phyloP scores from a whole-genome alignment of 2,113 vertebrate genomes.

The Noctilio leporinus region DNA sequence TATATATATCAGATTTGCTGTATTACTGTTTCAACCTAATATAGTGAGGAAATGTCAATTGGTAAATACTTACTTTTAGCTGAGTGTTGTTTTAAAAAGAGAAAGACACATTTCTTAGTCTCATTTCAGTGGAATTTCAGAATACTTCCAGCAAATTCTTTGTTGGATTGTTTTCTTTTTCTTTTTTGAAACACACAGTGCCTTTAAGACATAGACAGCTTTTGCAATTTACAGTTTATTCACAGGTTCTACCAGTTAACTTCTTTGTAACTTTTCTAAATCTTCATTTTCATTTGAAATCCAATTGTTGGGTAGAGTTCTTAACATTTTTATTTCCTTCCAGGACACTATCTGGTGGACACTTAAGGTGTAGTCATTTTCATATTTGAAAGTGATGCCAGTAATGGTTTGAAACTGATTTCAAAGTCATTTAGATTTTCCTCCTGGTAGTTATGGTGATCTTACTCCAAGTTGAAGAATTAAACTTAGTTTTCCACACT shows the following conservation, averaged over 20 bases:
- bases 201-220: not conserved
- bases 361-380: not conserved
- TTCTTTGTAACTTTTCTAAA: not conserved
- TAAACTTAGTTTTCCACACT: no score
- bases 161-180: not conserved
- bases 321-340: not conserved
- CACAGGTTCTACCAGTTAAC: not conserved
- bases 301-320: not conserved
- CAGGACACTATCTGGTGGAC: not conserved
- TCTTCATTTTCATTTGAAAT: not conserved
- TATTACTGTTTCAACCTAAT: not conserved
- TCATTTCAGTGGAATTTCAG: conserved; percentile 3
- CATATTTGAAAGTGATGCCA: not conserved
- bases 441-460: not conserved
- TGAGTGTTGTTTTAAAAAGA: not conserved
- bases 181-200: not conserved
- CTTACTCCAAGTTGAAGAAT: not conserved
- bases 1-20: not conserved
- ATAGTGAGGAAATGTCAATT: not conserved
- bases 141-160: not conserved
- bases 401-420: not conserved
- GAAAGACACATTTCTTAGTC: not conserved
- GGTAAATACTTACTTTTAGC: not conserved
- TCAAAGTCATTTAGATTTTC: not conserved
- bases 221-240: not conserved